Conservation (phyloP, 2,113 vertebrate species). For the Cardinalis cardinalis region DNA sequence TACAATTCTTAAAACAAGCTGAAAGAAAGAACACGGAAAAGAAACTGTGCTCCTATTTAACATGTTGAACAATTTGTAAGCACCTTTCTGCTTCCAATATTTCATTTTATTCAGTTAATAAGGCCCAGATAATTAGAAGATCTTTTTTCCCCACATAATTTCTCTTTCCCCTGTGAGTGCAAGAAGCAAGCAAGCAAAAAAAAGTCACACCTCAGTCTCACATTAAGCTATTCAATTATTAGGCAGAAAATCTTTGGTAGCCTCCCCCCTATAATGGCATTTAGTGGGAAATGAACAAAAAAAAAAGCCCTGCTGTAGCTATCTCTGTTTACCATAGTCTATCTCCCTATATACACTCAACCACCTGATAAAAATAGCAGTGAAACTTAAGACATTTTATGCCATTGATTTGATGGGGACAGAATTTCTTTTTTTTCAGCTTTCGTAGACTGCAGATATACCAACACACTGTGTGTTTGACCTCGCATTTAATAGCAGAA, state of each 20-base stretch:
- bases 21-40: not conserved
- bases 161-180: not conserved
- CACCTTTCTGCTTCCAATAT: not conserved
- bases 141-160: not conserved
- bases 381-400: not conserved
- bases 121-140: not conserved
- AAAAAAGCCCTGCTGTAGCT: not conserved
- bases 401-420: not conserved
- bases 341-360: not conserved
- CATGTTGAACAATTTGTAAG: not conserved
- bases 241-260: not conserved
- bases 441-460: not conserved
- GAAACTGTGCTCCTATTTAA: not conserved
- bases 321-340: not conserved
- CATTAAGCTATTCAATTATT: not conserved
- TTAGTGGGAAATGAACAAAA: fast-evolving
- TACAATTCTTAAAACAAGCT: not conserved
- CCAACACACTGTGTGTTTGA: not conserved
- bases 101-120: not conserved
- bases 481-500: not conserved
- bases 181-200: not conserved
- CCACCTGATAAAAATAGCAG: not conserved
- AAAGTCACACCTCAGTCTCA: not conserved
- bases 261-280: not conserved
- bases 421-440: not conserved